Evolutionary conservation across 2,797 vertebrate genomes (phyloP).

Genomic region (Oceanodroma leucorhoa): DNA sequence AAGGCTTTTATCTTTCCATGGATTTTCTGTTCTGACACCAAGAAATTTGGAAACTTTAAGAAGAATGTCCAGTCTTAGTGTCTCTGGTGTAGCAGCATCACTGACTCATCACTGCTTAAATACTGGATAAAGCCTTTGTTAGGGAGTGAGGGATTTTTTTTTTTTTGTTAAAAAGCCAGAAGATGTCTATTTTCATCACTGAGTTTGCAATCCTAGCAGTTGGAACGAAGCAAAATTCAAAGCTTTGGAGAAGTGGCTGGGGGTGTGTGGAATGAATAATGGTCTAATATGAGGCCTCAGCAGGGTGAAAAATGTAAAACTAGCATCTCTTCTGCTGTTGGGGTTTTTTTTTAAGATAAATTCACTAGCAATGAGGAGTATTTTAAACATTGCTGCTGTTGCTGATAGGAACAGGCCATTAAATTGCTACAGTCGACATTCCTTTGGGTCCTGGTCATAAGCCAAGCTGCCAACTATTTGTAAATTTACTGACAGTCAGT

Average conservation of each 20-base stretch:
- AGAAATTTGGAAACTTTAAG: slow-evolving; percentile 26
- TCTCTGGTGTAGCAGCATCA: background rate
- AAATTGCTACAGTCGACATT: slow-evolving; percentile 41
- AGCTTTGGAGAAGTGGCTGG: slow-evolving; percentile 4
- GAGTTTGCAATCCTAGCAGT: background rate
- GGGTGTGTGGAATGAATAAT: slow-evolving; percentile 5
- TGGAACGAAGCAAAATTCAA: background rate
- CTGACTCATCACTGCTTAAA: slow-evolving; percentile 48
- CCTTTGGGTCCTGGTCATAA: slow-evolving; percentile 53
- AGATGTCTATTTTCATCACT: background rate
- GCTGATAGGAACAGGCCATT: slow-evolving; percentile 49
- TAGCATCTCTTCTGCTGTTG: background rate
- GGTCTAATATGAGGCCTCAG: slow-evolving; percentile 47
- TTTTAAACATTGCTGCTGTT: slow-evolving; percentile 33
- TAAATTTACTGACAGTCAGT: slow-evolving; percentile 54
- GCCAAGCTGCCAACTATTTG: slow-evolving; percentile 49
- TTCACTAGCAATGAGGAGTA: slow-evolving; percentile 39
- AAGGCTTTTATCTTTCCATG: background rate
- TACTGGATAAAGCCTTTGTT: slow-evolving; percentile 48
- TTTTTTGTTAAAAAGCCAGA: background rate
- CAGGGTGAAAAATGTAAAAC: slow-evolving; percentile 54
- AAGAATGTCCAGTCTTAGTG: background rate
- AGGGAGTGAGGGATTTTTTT: background rate
- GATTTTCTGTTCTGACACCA: slow-evolving; percentile 13
- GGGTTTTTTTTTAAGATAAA: background rate